Conservation (phyloP, 2,113 vertebrate species). For the Anolis sagrei region DNA sequence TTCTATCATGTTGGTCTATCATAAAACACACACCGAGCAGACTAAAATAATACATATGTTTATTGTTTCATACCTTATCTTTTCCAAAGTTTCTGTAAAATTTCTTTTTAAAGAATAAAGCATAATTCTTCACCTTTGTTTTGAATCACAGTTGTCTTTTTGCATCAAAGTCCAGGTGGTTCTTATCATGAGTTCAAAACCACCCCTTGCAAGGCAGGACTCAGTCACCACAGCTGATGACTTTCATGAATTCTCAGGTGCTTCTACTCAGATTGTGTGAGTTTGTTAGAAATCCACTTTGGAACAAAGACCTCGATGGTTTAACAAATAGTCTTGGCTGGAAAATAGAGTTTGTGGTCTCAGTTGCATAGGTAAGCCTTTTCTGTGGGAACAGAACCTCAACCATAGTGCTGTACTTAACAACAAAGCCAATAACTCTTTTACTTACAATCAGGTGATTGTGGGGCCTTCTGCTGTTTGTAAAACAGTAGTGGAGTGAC, state of each 20-base stretch:
- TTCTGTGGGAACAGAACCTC: not conserved
- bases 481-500: not conserved
- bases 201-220: not conserved
- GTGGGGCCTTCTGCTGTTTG: not conserved
- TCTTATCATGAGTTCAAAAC: not conserved
- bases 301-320: not conserved
- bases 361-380: not conserved
- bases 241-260: not conserved
- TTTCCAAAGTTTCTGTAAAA: not conserved
- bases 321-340: not conserved
- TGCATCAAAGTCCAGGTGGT: not conserved
- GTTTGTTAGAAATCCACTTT: not conserved
- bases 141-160: not conserved
- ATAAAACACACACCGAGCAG: not conserved
- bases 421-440: not conserved
- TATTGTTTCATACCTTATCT: constrained; percentile 5
- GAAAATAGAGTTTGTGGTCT: not conserved
- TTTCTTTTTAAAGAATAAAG: not conserved
- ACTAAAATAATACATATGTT: not conserved
- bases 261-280: not conserved
- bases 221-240: not conserved
- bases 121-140: not conserved
- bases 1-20: not conserved
- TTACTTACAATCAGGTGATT: not conserved
- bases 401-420: not conserved